A percentile compares a stretch with the other conserved stretches of the same genome.
Evolutionary conservation across 2,888 invertebrate genomes (phyloP).

Genomic region (Acronicta psi): DNA sequence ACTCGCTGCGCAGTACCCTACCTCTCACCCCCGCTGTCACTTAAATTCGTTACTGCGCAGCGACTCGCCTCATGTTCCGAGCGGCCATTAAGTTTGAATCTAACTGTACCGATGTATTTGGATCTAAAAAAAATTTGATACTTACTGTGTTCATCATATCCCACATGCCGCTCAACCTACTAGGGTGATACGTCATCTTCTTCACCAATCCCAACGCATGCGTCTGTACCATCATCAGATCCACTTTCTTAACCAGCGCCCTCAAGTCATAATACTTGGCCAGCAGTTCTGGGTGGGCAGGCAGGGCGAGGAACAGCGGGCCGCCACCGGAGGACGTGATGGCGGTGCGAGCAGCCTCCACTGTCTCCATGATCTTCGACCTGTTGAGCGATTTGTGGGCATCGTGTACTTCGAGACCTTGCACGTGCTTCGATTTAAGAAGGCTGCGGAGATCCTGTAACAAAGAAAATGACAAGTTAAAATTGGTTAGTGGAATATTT

Average conservation of each 20-base stretch:
- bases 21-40: too few relatives aligned
- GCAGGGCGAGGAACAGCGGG: constrained; percentile 90
- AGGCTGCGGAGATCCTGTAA: constrained; percentile 87
- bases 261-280: constrained; percentile 93
- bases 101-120: too few relatives aligned
- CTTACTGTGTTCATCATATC: constrained; percentile 93
- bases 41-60: too few relatives aligned
- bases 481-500: too few relatives aligned
- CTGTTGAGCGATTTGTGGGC: constrained; percentile 87
- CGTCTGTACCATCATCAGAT: constrained; percentile 91
- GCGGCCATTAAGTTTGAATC: too few relatives aligned
- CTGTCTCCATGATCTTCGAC: constrained; percentile 82
- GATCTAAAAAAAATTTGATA: constrained; percentile 6
- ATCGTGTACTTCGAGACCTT: constrained; percentile 89
- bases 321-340: constrained; percentile 85
- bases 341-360: constrained; percentile 81
- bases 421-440: constrained; percentile 88
- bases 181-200: constrained; percentile 93
- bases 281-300: constrained; percentile 90
- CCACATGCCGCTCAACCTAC: constrained; percentile 92
- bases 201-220: constrained; percentile 90
- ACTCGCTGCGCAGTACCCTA: too few relatives aligned
- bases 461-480: constrained; percentile 38
- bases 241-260: constrained; percentile 90
- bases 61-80: too few relatives aligned